Evolutionary conservation across 2,113 vertebrate genomes (phyloP).

Genomic region (Myocastor coypus): DNA sequence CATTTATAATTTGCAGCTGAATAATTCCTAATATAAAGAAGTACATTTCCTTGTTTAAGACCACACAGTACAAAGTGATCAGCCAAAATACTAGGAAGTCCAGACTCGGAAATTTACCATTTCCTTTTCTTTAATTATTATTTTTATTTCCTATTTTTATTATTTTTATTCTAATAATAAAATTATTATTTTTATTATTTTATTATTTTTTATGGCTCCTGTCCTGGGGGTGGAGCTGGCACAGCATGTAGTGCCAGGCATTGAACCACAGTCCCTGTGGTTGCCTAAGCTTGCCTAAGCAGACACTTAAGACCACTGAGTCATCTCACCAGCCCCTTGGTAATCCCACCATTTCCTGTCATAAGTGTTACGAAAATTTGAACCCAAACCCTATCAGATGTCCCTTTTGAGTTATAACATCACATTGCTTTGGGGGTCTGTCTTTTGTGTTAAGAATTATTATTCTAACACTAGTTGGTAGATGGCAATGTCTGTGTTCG

Average conservation of each 20-base stretch:
- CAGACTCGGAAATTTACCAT: not conserved
- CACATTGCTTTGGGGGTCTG: not conserved
- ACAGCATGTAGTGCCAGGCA: no score
- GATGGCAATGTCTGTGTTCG: not conserved
- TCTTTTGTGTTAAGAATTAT: not conserved
- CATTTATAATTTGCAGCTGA: not conserved
- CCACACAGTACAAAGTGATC: not conserved
- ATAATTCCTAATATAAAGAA: not conserved
- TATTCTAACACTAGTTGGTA: not conserved
- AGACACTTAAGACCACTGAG: no score
- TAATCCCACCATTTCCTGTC: no score
- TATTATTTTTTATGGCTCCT: no score
- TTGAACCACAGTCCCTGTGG: no score
- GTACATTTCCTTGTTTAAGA: not conserved
- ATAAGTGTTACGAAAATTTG: not conserved
- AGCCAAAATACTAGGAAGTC: not conserved
- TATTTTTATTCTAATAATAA: no score
- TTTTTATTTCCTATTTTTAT: no score
- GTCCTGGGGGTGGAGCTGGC: no score
- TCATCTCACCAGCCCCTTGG: no score
- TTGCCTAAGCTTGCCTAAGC: no score
- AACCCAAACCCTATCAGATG: not conserved
- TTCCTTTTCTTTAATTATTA: no score
- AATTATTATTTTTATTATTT: no score
- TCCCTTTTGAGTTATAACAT: not conserved